Evolutionary conservation across 2,797 vertebrate genomes (phyloP).

Genomic region (Sebastes taczanowskii): DNA sequence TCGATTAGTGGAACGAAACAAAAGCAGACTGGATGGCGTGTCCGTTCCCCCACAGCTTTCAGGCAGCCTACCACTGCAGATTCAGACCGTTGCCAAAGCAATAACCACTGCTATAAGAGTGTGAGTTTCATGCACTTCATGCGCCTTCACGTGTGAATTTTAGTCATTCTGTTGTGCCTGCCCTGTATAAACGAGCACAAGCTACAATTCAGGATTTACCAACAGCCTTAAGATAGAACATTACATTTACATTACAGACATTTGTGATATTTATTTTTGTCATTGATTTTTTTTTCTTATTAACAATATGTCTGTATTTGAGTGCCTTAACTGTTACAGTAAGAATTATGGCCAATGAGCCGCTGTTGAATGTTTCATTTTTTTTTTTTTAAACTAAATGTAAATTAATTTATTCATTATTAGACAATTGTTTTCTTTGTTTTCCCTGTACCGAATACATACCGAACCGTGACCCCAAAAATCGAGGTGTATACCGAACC

Average conservation of each 20-base stretch:
- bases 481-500: not conserved
- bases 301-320: not conserved
- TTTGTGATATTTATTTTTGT: not conserved
- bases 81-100: too few species aligned
- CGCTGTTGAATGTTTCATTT: not conserved
- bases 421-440: not conserved
- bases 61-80: too few species aligned
- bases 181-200: not conserved
- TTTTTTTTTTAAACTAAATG: too few species aligned
- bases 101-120: too few species aligned
- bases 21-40: too few species aligned
- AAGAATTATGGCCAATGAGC: not conserved
- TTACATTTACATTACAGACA: not conserved
- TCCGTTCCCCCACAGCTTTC: too few species aligned
- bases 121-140: too few species aligned
- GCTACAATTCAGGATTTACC: not conserved
- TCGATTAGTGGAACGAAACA: too few species aligned
- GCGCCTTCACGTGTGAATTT: not conserved
- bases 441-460: not conserved
- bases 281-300: not conserved
- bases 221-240: not conserved
- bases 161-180: not conserved
- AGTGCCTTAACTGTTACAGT: not conserved
- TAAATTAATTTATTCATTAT: not conserved
- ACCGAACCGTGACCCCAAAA: too few species aligned